Evolutionary conservation across 2,797 vertebrate genomes (phyloP), one percentile per base, ranked within the genome.

Genomic region (Aulostomus chinensis): DNA sequence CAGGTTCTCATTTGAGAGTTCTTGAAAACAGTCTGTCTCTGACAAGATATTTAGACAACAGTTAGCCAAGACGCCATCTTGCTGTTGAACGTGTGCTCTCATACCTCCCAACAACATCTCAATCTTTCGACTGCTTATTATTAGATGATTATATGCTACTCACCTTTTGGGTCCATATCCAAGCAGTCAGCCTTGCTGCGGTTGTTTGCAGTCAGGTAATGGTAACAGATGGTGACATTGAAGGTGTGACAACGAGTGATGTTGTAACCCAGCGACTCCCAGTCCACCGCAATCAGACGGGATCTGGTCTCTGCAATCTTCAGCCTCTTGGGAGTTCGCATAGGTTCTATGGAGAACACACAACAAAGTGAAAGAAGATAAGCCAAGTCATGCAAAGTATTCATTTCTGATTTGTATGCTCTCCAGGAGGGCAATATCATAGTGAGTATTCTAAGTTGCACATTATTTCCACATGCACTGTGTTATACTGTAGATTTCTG

Each of bases 191-290:
- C 93, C 67, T 94, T 95, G 91, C 92, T 98, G 73, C 88, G 91
- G 0, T 98, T 96, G 78, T 87, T 92, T 15, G 94, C 90, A 0
- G 85, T 92, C 80, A 92, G 93, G 54, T 98, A 99, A 75, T 97
- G 96, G 88, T 96, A 99, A 82, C 96, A 98, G 77, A 98, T 98
- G 34, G 97, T 99, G 74, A 99, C 95, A 48, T 99, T 99, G 63
- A 98, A 98, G 24, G 96, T 98, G 76, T 98, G 96, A 79, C 97
- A 99, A 25, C 97, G 96, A 11, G 97, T 99, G 69, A 99, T 98
- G 83, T 99, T 99, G 90, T 99, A 99, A 38, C 96, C 97, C 76
- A 98, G 48, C 2, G 97, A 98, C 64, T 99, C 97, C 97, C 97
- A 98, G 80, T 99, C 97, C 73, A 99, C 96, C 0, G 96, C 95